Conservation (phyloP, 1,140 invertebrate genomes). For the Camponotus floridanus region DNA sequence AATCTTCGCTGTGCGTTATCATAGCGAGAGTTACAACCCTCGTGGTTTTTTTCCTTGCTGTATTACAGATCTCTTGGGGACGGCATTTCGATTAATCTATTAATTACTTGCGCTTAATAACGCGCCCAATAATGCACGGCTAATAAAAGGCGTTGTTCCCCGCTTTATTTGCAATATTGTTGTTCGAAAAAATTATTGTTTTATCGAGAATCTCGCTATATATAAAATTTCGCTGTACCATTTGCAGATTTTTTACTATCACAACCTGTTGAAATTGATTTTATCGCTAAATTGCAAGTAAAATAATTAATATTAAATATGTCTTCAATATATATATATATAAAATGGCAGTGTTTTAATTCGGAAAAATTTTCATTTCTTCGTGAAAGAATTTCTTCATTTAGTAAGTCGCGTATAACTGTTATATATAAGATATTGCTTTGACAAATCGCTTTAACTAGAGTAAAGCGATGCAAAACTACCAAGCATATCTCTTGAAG, state of each 20-base stretch:
- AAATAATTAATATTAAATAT: background rate
- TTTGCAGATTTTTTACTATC: constrained; percentile 12
- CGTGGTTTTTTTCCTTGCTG: background rate
- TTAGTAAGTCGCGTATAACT: constrained; percentile 32
- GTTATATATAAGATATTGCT: constrained; percentile 74
- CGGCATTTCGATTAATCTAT: constrained; percentile 41
- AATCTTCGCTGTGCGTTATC: constrained; percentile 4
- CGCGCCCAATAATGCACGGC: constrained; percentile 7
- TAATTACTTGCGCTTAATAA: constrained; percentile 22
- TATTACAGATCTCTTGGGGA: constrained; percentile 15
- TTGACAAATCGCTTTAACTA: constrained; percentile 83
- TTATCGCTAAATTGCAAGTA: background rate
- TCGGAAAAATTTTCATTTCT: constrained; percentile 50
- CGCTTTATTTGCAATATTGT: background rate
- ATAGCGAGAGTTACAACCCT: background rate
- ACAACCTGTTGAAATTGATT: background rate
- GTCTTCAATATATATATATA: background rate
- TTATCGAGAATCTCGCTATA: background rate
- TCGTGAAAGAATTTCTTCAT: background rate
- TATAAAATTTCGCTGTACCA: constrained; percentile 40
- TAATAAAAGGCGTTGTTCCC: constrained; percentile 23
- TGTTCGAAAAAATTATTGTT: constrained; percentile 16
- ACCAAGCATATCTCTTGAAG: constrained; percentile 28
- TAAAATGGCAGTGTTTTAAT: constrained; percentile 67
- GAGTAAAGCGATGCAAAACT: constrained; percentile 84